Base-by-base conservation (phyloP, 30 jellyfish, hydroid and myxozoan species). In the Nemopilema nomurai region DNA sequence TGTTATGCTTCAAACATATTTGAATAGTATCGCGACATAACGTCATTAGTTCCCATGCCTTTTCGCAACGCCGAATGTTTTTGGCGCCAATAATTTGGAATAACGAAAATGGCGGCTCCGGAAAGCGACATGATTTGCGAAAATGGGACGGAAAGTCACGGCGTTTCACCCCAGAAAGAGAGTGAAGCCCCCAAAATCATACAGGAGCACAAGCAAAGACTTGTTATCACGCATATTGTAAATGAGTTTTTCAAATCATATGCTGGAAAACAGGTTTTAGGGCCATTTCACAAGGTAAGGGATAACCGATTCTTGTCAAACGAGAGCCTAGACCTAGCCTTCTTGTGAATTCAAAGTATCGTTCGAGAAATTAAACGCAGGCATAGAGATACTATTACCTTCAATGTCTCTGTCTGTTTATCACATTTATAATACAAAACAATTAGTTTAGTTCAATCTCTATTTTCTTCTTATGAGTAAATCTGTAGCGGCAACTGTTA, bases 211-310 rank as follows among this genome's bases (percentile, higher is more conserved):
- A 29, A 70, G 23, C 64, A 52, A 20, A 84, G 98, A 25, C 91
- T 93, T 21, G 81, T 93, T 51, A 93, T 93, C 25, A 67, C 98
- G 1, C 97, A 89, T 41, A 93, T 93, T 18, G 96, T 81, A 1
- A 93, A 93, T 83, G 92, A 90, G 62, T 90, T 90, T 57, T 95
- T 95, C 80, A 95, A 95, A 82, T 95, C 99, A 0, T 95, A 89
- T 67, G 99, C 99, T 1, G 99, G 99, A 75, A 85, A 84, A 81
- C 97, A 90, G 64, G 83, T 65, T 67, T 92, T 95, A 53, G 99
- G 99, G 23, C 99, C 99, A 28, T 95, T 95, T 74, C 99, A 95
- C 91, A 90, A 95, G 97, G 98, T 91, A 53, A 27, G 74, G 28
- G 24, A 26, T 41, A 13, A 41, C 57, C 13, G 57, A 3, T 41